Base-by-base conservation (phyloP, 2,797 vertebrate species). In the Sphenopsis melanotis region DNA sequence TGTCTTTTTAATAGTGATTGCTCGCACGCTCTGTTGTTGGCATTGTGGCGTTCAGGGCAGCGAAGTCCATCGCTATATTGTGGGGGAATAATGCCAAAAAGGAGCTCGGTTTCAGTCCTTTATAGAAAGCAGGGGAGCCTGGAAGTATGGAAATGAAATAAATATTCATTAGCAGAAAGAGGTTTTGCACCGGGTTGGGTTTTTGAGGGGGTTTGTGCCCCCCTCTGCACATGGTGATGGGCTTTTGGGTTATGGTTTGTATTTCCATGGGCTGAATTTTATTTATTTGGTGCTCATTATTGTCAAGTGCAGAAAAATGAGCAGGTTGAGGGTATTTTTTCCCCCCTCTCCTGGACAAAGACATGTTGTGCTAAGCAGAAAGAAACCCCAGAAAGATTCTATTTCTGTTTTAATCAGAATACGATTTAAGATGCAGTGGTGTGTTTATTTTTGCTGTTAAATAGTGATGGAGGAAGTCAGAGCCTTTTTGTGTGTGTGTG, bases 271-370 rank as follows among this genome's bases (percentile, higher is more conserved):
- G 44, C 82, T 95, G 93, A 55, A 94, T 97, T 97, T 96, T 87
- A 44, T 97, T 93, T 49, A 55, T 57, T 91, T 78, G 71, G 59
- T 84, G 79, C 81, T 85, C 82, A 44, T 92, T 89, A 74, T 87
- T 94, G 94, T 96, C 96, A 94, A 87, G 91, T 65, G 53, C 85
- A 77, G 79, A 76, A 94, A 96, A 97, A 95, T 32, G 86, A 96
- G 80, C 92, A 85, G 94, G 93, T 91, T 68, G 68, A 93, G 71
- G 46, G 11, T 36, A 44, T 59, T 70, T 84, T 32, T 64, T 42
- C 1, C 5, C 30, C n/a, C 30, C 11, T 87, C 39, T 69, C 37
- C 69, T 92, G 95, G 93, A 97, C 97, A 83, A 96, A 97, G 93
- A 39, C 80, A 39, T 36, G 77, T 82, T 96, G 89, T 88, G 36